Evolutionary conservation across 2,888 invertebrate genomes (phyloP).

Genomic region (Thymelicus lineola): DNA sequence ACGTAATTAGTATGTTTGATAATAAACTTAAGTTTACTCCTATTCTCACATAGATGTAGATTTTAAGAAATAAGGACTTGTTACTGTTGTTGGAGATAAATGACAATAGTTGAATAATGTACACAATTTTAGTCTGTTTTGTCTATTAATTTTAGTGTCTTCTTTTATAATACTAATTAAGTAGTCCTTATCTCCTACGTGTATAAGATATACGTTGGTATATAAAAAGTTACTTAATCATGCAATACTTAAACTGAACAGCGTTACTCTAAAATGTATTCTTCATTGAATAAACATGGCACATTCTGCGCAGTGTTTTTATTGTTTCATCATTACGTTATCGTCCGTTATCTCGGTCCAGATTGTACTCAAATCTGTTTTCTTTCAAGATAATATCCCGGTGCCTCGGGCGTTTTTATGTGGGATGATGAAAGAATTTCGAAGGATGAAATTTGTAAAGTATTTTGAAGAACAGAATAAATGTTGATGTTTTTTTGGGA

Average conservation of each 20-base stretch:
- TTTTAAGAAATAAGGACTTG: too few relatives aligned
- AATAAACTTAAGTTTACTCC: too few relatives aligned
- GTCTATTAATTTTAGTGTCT: too few relatives aligned
- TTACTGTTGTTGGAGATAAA: too few relatives aligned
- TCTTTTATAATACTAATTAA: too few relatives aligned
- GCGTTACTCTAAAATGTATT: slow-evolving; percentile 17
- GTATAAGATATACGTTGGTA: too few relatives aligned
- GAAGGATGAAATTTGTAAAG: slow-evolving; percentile 1
- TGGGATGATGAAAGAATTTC: slow-evolving; percentile 12
- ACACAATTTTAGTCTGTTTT: too few relatives aligned
- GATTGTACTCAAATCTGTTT: slow-evolving; percentile 32
- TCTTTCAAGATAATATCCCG: slow-evolving; percentile 21
- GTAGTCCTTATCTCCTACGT: too few relatives aligned
- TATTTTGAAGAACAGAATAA: neutral
- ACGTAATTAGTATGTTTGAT: too few relatives aligned
- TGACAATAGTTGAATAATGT: too few relatives aligned
- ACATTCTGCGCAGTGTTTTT: slow-evolving; percentile 25
- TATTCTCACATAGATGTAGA: too few relatives aligned
- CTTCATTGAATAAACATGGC: slow-evolving; percentile 24
- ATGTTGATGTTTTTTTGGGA: neutral
- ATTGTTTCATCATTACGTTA: slow-evolving; percentile 30
- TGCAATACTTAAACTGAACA: neutral
- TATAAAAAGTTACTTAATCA: too few relatives aligned
- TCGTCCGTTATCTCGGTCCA: slow-evolving; percentile 24
- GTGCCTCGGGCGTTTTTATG: slow-evolving; percentile 19